Evolutionary conservation across 2,797 vertebrate species (phyloP).

Genomic region (Tokudaia muenninki): DNA sequence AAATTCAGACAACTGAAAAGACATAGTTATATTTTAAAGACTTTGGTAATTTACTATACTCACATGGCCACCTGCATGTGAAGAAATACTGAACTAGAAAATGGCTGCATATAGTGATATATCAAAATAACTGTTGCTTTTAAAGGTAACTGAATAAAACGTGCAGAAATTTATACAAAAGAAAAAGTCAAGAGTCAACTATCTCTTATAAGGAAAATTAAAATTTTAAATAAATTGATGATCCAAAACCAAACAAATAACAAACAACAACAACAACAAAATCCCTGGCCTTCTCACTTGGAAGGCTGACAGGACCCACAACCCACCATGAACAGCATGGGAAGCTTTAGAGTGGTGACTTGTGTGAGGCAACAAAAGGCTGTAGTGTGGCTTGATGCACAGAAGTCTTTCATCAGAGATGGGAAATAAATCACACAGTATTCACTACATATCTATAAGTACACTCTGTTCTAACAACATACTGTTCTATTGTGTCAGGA

Average conservation of each 20-base stretch:
- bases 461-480: neutral
- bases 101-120: neutral
- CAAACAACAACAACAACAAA: neutral
- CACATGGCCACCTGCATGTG: neutral
- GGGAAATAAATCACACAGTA: neutral
- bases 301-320: neutral
- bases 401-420: neutral
- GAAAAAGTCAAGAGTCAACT: neutral
- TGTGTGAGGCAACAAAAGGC: neutral
- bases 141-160: neutral
- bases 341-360: neutral
- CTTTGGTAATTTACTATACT: conserved; percentile 27
- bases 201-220: neutral
- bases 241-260: neutral
- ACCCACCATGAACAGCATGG: neutral
- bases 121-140: neutral
- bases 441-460: neutral
- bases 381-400: neutral
- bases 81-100: neutral
- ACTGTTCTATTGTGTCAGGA: neutral
- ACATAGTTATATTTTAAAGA: conserved; percentile 23
- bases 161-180: neutral
- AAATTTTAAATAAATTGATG: conserved; percentile 4
- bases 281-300: neutral
- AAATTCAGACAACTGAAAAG: neutral